A percentile compares a stretch with the other conserved stretches of the same genome.
Evolutionary conservation across 2,888 invertebrate genomes (phyloP).

Genomic region (Odiellus spinosus): DNA sequence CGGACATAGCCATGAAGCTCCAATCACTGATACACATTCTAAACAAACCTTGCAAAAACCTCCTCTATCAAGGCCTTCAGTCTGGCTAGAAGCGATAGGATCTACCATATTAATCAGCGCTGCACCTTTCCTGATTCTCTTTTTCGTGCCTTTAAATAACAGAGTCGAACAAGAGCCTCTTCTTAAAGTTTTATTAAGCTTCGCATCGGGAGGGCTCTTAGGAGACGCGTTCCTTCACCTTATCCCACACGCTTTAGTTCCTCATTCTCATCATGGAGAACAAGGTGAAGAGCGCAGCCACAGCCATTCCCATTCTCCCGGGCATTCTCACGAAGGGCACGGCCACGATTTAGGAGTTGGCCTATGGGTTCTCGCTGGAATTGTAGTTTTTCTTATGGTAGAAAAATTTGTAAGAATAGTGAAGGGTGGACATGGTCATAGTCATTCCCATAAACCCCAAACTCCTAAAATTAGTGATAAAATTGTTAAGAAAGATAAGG

Average conservation of each 20-base stretch:
- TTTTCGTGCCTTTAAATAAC: conserved; percentile 81
- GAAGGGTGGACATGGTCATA: conserved; percentile 65
- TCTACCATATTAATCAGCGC: conserved; percentile 88
- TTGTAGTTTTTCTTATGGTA: conserved; percentile 75
- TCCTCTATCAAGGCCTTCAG: conserved; percentile 2
- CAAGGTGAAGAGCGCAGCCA: conserved; percentile 24
- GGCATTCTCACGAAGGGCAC: conserved; percentile 38
- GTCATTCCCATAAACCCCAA: conserved; percentile 36
- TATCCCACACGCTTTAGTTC: conserved; percentile 70
- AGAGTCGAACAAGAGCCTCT: conserved; percentile 65
- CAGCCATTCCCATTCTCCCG: conserved; percentile 26
- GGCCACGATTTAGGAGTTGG: conserved; percentile 69
- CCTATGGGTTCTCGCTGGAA: conserved; percentile 82
- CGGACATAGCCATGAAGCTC: neutral
- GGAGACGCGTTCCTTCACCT: conserved; percentile 98
- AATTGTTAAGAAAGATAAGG: conserved; percentile 15
- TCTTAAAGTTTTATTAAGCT: conserved; percentile 74
- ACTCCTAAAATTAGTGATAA: conserved; percentile 2
- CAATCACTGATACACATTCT: neutral
- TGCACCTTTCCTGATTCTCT: conserved; percentile 81
- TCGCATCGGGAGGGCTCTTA: conserved; percentile 85
- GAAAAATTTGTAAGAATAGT: conserved; percentile 81
- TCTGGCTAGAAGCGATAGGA: conserved; percentile 67
- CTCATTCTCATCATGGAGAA: conserved; percentile 29
- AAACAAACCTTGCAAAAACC: neutral